Base-by-base conservation (phyloP, 2,113 vertebrate genomes). In the Ceyx margarethae region DNA sequence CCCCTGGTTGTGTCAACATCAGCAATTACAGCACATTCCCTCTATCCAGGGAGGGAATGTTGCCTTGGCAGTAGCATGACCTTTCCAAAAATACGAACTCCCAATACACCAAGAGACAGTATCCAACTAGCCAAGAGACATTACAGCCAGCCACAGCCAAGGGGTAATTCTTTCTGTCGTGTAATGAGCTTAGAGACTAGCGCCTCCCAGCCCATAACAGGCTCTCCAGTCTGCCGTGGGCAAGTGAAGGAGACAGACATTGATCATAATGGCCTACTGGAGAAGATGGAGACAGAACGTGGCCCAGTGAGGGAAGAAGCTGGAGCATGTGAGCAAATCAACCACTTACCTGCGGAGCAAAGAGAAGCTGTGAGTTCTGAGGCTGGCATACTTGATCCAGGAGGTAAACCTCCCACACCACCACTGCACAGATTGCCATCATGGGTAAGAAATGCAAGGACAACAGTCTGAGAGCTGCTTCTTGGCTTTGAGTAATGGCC, bases 101-200 rank as follows among this genome's bases (percentile, higher is more conserved):
- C 98, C 8, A 97, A 96, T 76, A 98, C 93, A 7, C 98, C 98
- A 68, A 97, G 98, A 53, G 98, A 99, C 97, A 98, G 98, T 93
- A 98, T 99, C 92, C 98, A 98, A 15, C 96, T 99, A 93, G 97
- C 98, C 15, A 99, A 98, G 95, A 98, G 98, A 89, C 98, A 98
- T 78, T 98, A 97, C 96, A 99, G 98, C 97, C 98, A 99, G 31
- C 98, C 98, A 3, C 98, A 98, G 82, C 95, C 98, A 65, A 93
- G 97, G 71, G 50, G 96, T 62, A 98, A 98, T 83, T 40, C 96
- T 50, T 97, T 98, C 10, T 97, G 97, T 81, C 94, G 15, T 50
- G 82, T 98, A 73, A 95, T 97, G 26, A 97, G 85, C 91, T 97
- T 98, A 54, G 97, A 98, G 90, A 96, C 98, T 37, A 92, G 92